Base-by-base conservation (phyloP, 2,113 vertebrate genomes). In the Dinomys branickii region DNA sequence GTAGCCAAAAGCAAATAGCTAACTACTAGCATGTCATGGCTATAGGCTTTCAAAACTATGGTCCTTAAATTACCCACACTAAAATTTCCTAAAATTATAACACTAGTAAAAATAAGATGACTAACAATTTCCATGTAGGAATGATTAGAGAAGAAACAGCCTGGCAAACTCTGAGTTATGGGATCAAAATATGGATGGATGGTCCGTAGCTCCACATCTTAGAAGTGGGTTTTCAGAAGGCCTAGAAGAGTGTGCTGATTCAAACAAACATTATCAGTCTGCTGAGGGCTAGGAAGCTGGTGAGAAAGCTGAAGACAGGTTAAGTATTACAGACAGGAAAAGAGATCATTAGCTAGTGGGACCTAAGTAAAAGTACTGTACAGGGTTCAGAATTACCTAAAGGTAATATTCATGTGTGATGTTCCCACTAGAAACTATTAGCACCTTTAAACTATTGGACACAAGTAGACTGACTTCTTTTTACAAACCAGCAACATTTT, bases 61-160 rank as follows among this genome's bases (percentile, higher is more conserved):
- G 35, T 96, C 47, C 4, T 94, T 81, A 96, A 94, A 22, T 80
- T 91, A 93, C 20, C 44, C 41, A 93, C 30, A 93, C n/a, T 92
- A 97, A 94, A 78, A 78, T 85, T 92, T 91, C 58, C 41, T 91
- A 97, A 97, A 93, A 75, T 95, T 90, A n/a, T 89, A 80, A 94
- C 14, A 82, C 17, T 9, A 71, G 30, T 35, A 87, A 94, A 90
- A 80, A 85, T 82, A 78, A 75, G 84, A 67, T 30, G 7, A 85
- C 75, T 61, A 83, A 75, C 67, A 94, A 86, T 41, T 91, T 83
- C 80, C 61, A 38, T 26, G 20, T 33, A 94, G 13, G 69, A 90
- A 59, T 61, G 50, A 81, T 26, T 65, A 59, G 2, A 54, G 16
- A 86, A 91, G 1, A 28, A 41, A 91, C 50, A 86, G 73, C 26